Evolutionary conservation across 2,888 invertebrate species (phyloP), one percentile per base, ranked within the genome.

Genomic region (Trichacis sp.): DNA sequence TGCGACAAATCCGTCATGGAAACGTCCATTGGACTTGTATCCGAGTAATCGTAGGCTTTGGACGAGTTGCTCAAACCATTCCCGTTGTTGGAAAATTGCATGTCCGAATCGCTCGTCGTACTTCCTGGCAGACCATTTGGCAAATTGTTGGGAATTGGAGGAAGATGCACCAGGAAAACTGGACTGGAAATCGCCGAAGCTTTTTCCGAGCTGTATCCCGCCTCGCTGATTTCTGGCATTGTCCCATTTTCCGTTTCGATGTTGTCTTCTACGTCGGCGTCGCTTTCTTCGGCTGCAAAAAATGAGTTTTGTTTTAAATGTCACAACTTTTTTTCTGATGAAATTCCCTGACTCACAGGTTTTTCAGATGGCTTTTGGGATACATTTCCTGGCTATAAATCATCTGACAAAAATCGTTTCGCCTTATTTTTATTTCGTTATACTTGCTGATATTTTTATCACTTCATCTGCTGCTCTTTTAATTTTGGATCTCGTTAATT

Each of bases 181-280:
- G 89, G 88, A 73, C 88, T 89, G 8, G 88, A 87, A 1, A 88
- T 86, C 0, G 87, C 87, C 0, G 89, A 88, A 2, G 77, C 78
- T 64, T 88, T 86, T 68, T 88, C 88, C 3, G 88, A 91, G 82
- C 90, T 90, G 76, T 91, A 91, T 0, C 90, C 91, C 0, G 91
- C 91, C 76, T 92, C 92, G 77, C 88, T 87, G 73, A 85, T 85
- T 85, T 67, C 87, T 82, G 46, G 87, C 82, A 11, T 85, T 82
- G 74, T 87, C 83, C 38, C 45, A 17, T 68, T 68, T 56, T 80
- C 79, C 1, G 73, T 90, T 68, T 92, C 90, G 0, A 90, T 83
- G 77, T 93, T 93, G 76, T 93, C 93, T 82, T 94, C 94, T 0
- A 93, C 88, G 77, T 94, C 94, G 0, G 93, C 93, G 78, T 93